phyloP scores from a whole-genome alignment of 1,140 invertebrate genomes.

The Pseudoatta argentina region DNA sequence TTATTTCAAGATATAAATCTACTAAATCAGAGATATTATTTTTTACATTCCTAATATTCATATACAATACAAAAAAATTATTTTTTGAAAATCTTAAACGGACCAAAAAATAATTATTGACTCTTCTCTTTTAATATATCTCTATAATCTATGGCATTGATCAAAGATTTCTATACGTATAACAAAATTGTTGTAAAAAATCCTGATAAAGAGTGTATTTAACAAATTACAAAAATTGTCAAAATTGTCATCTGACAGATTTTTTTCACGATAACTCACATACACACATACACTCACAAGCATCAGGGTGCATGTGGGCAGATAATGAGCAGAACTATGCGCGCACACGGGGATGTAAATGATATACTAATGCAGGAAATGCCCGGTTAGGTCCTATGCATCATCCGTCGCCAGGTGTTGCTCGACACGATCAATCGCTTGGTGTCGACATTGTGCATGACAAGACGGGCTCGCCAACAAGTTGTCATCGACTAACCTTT shows the following conservation, averaged over 20 bases:
- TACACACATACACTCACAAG: conserved; percentile 1
- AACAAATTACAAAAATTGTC: neutral
- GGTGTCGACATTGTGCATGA: conserved; percentile 59
- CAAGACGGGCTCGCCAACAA: conserved; percentile 16
- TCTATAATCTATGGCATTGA: neutral
- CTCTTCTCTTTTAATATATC: neutral
- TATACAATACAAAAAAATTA: too few species aligned
- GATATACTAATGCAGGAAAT: conserved; percentile 83
- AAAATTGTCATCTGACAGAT: neutral
- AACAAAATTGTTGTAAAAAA: neutral
- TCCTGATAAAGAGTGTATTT: neutral
- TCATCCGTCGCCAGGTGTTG: conserved; percentile 81
- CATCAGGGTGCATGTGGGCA: conserved; percentile 74
- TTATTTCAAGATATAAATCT: too few species aligned
- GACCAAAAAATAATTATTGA: too few species aligned
- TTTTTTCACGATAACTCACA: neutral
- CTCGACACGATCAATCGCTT: conserved; percentile 19
- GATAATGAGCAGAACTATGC: conserved; percentile 80
- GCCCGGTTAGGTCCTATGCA: conserved; percentile 79
- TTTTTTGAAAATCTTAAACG: too few species aligned
- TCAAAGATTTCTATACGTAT: neutral
- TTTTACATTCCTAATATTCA: too few species aligned
- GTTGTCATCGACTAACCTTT: conserved; percentile 56
- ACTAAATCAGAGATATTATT: too few species aligned
- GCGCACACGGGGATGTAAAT: conserved; percentile 78